Conservation (phyloP, 2,113 vertebrate species). For the Cyrtonyx montezumae region DNA sequence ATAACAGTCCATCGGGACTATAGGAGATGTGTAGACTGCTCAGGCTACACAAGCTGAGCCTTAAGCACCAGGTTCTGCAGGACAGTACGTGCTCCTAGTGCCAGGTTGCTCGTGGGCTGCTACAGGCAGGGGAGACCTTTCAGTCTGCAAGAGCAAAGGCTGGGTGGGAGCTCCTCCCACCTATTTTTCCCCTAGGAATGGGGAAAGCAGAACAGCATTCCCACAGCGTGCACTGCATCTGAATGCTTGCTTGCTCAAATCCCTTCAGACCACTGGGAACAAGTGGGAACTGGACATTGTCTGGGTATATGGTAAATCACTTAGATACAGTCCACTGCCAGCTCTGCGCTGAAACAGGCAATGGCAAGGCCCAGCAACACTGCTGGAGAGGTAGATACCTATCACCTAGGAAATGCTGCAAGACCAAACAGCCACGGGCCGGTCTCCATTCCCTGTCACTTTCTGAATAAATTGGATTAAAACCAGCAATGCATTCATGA, state of each 20-base stretch:
- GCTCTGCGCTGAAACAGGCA: background rate
- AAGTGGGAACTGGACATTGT: background rate
- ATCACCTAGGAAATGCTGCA: background rate
- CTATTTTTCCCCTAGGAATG: background rate
- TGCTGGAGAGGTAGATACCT: background rate
- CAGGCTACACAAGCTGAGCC: background rate
- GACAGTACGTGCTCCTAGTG: background rate
- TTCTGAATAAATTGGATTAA: conserved; percentile 25
- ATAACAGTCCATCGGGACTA: background rate
- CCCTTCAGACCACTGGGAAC: background rate
- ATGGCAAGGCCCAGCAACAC: background rate
- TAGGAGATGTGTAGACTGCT: background rate
- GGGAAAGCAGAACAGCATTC: background rate
- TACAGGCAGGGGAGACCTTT: background rate
- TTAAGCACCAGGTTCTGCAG: background rate
- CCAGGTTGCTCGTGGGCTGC: background rate
- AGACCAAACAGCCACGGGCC: background rate
- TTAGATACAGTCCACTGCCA: background rate
- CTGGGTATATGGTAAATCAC: background rate
- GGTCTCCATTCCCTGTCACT: background rate
- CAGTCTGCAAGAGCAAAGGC: background rate
- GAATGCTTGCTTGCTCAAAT: background rate
- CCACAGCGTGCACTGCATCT: background rate
- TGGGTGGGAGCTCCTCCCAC: background rate
- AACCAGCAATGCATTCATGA: background rate